Conservation (phyloP, 2,797 vertebrate species). For the Urosaurus nigricauda region DNA sequence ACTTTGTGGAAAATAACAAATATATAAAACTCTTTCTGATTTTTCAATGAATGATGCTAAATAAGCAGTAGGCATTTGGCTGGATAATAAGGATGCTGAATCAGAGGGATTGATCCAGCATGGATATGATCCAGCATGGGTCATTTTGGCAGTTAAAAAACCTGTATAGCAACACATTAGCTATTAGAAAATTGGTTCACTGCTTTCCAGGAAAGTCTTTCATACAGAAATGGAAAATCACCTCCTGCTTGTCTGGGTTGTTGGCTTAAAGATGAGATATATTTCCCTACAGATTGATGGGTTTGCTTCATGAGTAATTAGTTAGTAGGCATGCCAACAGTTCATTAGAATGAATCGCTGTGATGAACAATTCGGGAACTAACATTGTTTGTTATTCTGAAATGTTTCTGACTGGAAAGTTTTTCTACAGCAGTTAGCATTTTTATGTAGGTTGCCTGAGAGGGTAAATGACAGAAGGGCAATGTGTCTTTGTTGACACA, state of each 20-base stretch:
- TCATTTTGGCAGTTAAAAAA: not conserved
- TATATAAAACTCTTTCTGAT: not conserved
- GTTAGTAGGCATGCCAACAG: not conserved
- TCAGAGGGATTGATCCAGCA: not conserved
- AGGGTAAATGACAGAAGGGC: not conserved
- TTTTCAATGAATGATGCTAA: not conserved
- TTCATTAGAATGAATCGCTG: not conserved
- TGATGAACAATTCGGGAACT: not conserved
- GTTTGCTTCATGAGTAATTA: slow-evolving; percentile 15
- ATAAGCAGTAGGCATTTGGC: not conserved
- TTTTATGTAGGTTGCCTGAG: not conserved
- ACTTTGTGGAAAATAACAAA: not conserved
- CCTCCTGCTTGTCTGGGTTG: not conserved
- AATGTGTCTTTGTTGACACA: not conserved
- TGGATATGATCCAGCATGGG: not conserved
- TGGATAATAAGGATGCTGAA: not conserved
- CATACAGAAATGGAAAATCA: slow-evolving; percentile 13
- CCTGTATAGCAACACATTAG: not conserved
- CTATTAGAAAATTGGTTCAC: not conserved
- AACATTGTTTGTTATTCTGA: not conserved
- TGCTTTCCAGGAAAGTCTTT: not conserved
- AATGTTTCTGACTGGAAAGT: not conserved
- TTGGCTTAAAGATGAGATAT: slow-evolving; percentile 2
- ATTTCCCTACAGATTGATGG: not conserved
- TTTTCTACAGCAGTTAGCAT: not conserved